Evolutionary conservation across 2,113 vertebrate genomes (phyloP).

Genomic region (Sceloporus tristichus): DNA sequence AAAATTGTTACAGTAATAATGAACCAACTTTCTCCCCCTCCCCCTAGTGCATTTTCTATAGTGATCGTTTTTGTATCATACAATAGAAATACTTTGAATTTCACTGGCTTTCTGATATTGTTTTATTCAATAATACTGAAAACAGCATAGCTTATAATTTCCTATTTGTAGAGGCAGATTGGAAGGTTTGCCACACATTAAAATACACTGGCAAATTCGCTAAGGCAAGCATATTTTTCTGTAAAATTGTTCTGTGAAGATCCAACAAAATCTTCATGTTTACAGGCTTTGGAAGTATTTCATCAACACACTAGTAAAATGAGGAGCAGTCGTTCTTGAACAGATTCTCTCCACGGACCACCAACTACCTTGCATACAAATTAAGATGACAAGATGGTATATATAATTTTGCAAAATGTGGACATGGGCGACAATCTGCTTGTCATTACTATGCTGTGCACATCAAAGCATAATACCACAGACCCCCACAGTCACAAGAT

Average conservation of each 20-base stretch:
- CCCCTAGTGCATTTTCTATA: slow-evolving; percentile 37
- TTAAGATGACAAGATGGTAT: background rate
- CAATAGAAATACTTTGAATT: slow-evolving; percentile 46
- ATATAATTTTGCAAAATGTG: background rate
- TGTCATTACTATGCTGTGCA: background rate
- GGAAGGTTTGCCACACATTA: background rate
- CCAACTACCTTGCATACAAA: background rate
- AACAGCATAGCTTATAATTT: background rate
- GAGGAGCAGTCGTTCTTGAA: slow-evolving; percentile 49
- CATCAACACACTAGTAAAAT: slow-evolving; percentile 36
- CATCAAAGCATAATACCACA: background rate
- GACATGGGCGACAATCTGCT: accelerated
- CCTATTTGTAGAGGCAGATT: slow-evolving; percentile 11
- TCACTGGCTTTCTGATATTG: slow-evolving; percentile 54
- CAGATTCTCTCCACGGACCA: slow-evolving; percentile 18
- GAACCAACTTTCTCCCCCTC: background rate
- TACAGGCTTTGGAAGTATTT: slow-evolving; percentile 16
- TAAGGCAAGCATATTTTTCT: background rate
- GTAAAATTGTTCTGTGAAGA: slow-evolving; percentile 8
- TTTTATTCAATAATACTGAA: slow-evolving; percentile 40
- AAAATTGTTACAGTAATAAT: background rate
- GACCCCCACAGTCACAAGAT: background rate
- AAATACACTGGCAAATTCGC: slow-evolving; percentile 22
- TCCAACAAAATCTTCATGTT: slow-evolving; percentile 25
- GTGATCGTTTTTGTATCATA: slow-evolving; percentile 16